These are phyloP conservation scores for Myioborus miniatus DNA, from an alignment of 2,797 vertebrate species.

Conservation along the genomic window DNA sequence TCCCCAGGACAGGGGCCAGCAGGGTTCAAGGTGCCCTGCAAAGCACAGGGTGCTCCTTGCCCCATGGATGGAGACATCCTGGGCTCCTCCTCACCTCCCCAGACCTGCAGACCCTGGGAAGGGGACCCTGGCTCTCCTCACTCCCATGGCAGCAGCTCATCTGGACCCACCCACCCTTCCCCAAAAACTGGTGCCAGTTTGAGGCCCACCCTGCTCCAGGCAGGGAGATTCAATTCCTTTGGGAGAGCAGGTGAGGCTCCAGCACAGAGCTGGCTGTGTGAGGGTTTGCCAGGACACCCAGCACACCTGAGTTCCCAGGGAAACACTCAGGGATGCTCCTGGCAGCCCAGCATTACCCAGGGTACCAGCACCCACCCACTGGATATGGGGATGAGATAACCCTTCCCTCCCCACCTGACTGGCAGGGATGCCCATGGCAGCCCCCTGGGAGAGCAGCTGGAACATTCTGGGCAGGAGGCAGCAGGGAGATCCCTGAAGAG, in stretches of 20 bases:
- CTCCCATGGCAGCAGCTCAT: background rate
- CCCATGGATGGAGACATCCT: background rate
- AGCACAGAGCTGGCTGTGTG: fast-evolving
- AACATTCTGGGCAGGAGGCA: background rate
- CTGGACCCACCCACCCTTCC: background rate
- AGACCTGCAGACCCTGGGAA: background rate
- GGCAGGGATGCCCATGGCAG: background rate
- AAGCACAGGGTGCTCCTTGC: background rate
- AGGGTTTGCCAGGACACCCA: background rate
- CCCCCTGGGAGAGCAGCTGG: background rate
- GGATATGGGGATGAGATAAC: no score
- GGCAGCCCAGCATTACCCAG: background rate
- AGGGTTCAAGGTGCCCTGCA: background rate
- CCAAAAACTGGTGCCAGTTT: background rate
- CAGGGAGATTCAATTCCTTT: fast-evolving
- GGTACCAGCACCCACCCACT: background rate
- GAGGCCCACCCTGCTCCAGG: background rate
- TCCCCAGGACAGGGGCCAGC: fast-evolving
- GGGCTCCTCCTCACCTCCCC: background rate
- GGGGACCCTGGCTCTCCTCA: fast-evolving
- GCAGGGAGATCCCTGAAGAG: fast-evolving
- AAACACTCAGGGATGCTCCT: background rate
- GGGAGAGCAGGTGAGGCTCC: background rate
- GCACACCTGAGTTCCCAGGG: no score
- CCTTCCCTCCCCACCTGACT: background rate